A percentile compares a stretch with the other conserved stretches of the same genome.
phyloP scores from a whole-genome alignment of 2,113 vertebrate genomes.

The Lampris incognitus region DNA sequence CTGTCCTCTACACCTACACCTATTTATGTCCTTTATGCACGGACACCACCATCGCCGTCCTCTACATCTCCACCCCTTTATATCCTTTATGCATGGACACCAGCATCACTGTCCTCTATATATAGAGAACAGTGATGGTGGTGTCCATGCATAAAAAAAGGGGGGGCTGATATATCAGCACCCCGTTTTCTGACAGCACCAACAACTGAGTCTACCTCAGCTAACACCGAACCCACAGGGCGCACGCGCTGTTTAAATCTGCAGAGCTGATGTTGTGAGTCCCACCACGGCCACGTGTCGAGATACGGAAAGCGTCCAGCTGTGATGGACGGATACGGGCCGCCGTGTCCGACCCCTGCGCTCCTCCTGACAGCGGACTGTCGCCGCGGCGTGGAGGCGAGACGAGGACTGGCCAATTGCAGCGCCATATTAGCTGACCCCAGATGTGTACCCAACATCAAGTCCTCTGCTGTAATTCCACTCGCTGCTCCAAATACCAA shows the following conservation, averaged over 20 bases:
- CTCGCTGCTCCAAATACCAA: slow-evolving; percentile 85
- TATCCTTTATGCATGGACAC: too few relatives aligned
- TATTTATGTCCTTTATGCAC: too few relatives aligned
- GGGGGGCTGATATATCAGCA: too few relatives aligned
- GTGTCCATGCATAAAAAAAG: too few relatives aligned
- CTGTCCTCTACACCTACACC: too few relatives aligned
- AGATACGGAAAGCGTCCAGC: slow-evolving; percentile 22
- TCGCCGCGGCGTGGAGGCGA: slow-evolving; percentile 4
- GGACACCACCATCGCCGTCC: too few relatives aligned
- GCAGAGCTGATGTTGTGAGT: slow-evolving; percentile 21
- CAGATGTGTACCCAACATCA: slow-evolving; percentile 83
- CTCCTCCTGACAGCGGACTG: slow-evolving; percentile 48
- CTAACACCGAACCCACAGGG: not conserved
- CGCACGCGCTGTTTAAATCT: slow-evolving; percentile 35
- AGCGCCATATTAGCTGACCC: slow-evolving; percentile 78
- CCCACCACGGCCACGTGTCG: slow-evolving; percentile 53
- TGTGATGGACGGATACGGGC: slow-evolving; percentile 54
- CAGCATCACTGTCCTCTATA: too few relatives aligned
- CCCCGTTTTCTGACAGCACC: not conserved
- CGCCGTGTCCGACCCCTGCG: slow-evolving; percentile 8
- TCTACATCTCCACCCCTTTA: too few relatives aligned
- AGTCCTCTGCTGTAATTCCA: slow-evolving; percentile 84
- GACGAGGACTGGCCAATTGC: slow-evolving; percentile 55
- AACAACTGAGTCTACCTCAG: slow-evolving; percentile 12
- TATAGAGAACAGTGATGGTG: too few relatives aligned